Base-by-base conservation (phyloP, 2,797 vertebrate genomes). In the Parauchenoglanis punctatus region DNA sequence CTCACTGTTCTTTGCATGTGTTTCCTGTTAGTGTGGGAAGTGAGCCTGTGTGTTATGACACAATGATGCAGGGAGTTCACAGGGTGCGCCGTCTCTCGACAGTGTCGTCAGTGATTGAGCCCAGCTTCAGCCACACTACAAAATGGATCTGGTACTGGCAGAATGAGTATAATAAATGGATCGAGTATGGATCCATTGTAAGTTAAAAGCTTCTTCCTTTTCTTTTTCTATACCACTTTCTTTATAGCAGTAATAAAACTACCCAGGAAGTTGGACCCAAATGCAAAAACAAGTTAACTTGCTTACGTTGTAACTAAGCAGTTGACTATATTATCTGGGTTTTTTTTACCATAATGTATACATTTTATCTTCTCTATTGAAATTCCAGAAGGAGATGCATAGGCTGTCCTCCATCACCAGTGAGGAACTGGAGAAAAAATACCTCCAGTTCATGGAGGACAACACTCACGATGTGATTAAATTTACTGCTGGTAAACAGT, bases 101-200 rank as follows among this genome's bases (percentile, higher is more conserved):
- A 0, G 40, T 81, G 13, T 89, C 92, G n/a, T 93, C 92, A 7
- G 87, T 90, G 35, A 20, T 85, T 0, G 17, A 86, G 25, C 90
- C 91, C 44, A 81, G 1, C 65, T 83, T 88, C 58, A 12, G 68
- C 68, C 86, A 90, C 83, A 91, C 90, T 40, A 93, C 92, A 7
- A 28, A 84, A 18, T 93, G 92, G 92, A 63, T 17, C 68, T 93
- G 92, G 92, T 92, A 87, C 88, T 91, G 91, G 91, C 28, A 88
- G 83, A 54, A 92, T 11, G 88, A 91, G 76, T 81, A 87, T 7
- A 31, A 81, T 0, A 75, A 61, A 25, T 93, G 91, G 91, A 67
- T 88, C 63, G 82, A 81, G 78, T 92, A 89, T 6, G 46, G 86
- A 68, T 86, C 87, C 2, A 13, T 77, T 58, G 91, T 92, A 81